A percentile compares a stretch with the other conserved stretches of the same genome.
phyloP scores from a whole-genome alignment of 2,797 vertebrate species.

The Pseudomugil gertrudae region DNA sequence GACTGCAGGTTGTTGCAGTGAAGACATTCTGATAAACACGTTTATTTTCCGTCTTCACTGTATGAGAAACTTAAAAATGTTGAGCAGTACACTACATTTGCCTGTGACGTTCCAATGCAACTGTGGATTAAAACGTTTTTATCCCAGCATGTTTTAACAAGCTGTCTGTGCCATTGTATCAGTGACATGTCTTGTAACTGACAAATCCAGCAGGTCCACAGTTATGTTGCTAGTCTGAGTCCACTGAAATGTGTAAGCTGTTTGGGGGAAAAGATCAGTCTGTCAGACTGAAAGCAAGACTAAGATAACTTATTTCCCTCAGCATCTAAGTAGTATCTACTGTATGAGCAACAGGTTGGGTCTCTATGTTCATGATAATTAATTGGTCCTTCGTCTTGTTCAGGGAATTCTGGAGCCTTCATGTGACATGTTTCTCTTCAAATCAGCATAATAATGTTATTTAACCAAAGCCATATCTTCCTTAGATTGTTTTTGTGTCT shows the following conservation, averaged over 20 bases:
- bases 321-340: slow-evolving; percentile 63
- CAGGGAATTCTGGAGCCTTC: slow-evolving; percentile 74
- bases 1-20: slow-evolving; percentile 20
- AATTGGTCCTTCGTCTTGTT: slow-evolving; percentile 63
- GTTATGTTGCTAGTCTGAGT: slow-evolving; percentile 54
- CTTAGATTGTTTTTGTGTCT: slow-evolving; percentile 55
- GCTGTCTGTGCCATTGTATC: slow-evolving; percentile 45
- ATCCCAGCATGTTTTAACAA: slow-evolving; percentile 35
- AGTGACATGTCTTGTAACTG: slow-evolving; percentile 67
- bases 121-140: slow-evolving; percentile 49
- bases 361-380: slow-evolving; percentile 35
- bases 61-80: slow-evolving; percentile 67
- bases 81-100: slow-evolving; percentile 30
- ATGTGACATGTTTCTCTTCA: slow-evolving; percentile 51
- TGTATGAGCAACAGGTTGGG: slow-evolving; percentile 59
- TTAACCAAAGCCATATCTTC: slow-evolving; percentile 75
- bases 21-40: slow-evolving; percentile 30
- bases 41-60: slow-evolving; percentile 56
- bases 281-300: slow-evolving; percentile 29
- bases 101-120: slow-evolving; percentile 51
- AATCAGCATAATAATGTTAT: slow-evolving; percentile 62
- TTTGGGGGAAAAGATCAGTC: slow-evolving; percentile 33
- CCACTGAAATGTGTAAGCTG: slow-evolving; percentile 49
- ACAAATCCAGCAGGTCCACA: slow-evolving; percentile 52
- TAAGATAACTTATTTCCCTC: slow-evolving; percentile 39